Evolutionary conservation across 1,140 invertebrate genomes (phyloP).

Genomic region (Drosophila pseudoananassae): DNA sequence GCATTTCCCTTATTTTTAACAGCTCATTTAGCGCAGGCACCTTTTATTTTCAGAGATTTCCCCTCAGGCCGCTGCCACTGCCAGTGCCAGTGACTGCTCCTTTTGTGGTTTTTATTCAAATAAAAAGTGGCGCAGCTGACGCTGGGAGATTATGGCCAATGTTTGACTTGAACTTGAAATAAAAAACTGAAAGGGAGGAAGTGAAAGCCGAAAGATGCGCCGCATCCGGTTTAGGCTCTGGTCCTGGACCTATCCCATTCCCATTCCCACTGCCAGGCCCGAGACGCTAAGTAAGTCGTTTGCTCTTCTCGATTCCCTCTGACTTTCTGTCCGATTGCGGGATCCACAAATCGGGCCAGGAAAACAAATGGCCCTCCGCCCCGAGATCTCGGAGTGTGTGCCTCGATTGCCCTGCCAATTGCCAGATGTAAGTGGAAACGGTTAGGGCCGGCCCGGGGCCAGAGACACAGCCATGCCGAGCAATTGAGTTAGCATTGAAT

Average conservation of each 20-base stretch:
- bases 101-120: constrained; percentile 55
- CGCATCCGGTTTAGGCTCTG: constrained; percentile 60
- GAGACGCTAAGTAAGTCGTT: constrained; percentile 67
- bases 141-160: constrained; percentile 74
- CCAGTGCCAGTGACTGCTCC: constrained; percentile 27
- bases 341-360: constrained; percentile 35
- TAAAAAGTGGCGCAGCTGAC: constrained; percentile 68
- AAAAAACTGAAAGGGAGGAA: constrained; percentile 28
- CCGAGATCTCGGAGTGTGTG: constrained; percentile 6
- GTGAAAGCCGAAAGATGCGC: constrained; percentile 44
- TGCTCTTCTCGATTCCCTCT: constrained; percentile 21
- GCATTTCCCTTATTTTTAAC: constrained; percentile 44
- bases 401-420: constrained; percentile 50
- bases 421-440: constrained; percentile 36
- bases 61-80: neutral
- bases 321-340: constrained; percentile 16
- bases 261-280: constrained; percentile 34
- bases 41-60: constrained; percentile 47
- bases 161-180: constrained; percentile 78
- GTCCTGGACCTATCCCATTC: constrained; percentile 49
- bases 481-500: constrained; percentile 81
- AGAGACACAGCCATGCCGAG: constrained; percentile 7
- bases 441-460: constrained; percentile 61
- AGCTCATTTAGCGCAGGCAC: constrained; percentile 74
- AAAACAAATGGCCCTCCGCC: constrained; percentile 44